Evolutionary conservation across 1,140 invertebrate species (phyloP), one percentile per base, ranked within the genome.

Genomic region (Bombus vancouverensis): DNA sequence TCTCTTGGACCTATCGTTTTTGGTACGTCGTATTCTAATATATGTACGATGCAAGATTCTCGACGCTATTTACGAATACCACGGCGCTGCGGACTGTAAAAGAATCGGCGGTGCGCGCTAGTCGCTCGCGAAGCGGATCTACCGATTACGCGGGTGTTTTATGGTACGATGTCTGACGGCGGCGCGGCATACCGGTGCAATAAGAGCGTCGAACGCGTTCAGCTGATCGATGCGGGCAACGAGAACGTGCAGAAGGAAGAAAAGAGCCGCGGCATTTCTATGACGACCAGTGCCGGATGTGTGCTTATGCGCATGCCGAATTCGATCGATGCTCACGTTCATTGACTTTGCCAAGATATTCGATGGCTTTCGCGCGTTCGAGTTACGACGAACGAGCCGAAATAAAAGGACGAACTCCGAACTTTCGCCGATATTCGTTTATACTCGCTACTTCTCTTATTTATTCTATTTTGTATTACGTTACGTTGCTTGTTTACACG

Each of bases 261-360:
- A 85, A 80, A 77, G 65, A 68, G 79, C 39, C 72, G 47, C 18
- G 42, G 37, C 44, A 87, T 84, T 83, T 88, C 59, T 78, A 65
- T 72, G 77, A 83, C 80, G 37, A 82, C n/a, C n/a, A 37, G 25
- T 32, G 59, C 28, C 65, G 42, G 34, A 80, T 75, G n/a, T 71
- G 81, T 80, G 77, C 62, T 65, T 86, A 80, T 89, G 86, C 88
- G 88, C 88, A 88, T 90, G 89, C 77, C 83, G 53, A 85, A 85
- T 89, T 88, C 68, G 83, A 90, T 90, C 88, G 83, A 89, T 32
- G 59, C 15, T 34, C 73, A 85, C 72, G 81, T 82, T 80, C 75
- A 83, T 89, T 59, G 75, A 86, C 75, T 83, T 83, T 72, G 76
- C 66, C 65, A 39, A 44, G n/a, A 47, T 37, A 57, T 62, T 62